Evolutionary conservation across 2,888 invertebrate species (phyloP), one percentile per base, ranked within the genome.

Genomic region (Lepidocyrtinus sp.): DNA sequence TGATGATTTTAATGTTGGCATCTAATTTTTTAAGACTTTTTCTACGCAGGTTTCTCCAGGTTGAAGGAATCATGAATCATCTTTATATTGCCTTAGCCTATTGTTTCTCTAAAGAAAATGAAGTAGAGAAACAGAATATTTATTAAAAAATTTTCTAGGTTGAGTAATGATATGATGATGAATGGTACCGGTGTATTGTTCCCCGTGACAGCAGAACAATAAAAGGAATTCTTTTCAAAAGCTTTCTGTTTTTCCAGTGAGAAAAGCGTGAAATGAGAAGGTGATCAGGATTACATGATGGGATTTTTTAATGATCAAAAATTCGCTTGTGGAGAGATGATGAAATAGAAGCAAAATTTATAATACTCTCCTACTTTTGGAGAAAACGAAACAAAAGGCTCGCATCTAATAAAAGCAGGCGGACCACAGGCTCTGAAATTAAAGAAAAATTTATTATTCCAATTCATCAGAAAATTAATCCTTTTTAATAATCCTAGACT

Each of bases 261-360:
- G 55, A 71, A 19, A 59, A 62, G 71, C 71, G 72, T 72, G 72
- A 72, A 72, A 72, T 63, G 64, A 72, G 72, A 64, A 72, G 64
- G 45, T 71, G 61, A 62, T 50, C 36, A 36, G 5, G 36, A 36
- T 36, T 50, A 50, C 50, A 50, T n/a, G 50, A 50, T 50, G 17
- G 2, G 50, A 50, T 2, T 50, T 50, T n/a, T 50, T 7, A 50
- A 25, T n/a, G 45, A 64, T n/a, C 26, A 64, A 27, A 64, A 17
- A 17, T 19, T 64, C 17, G 15, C 5, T 26, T 22, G 12, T 9
- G 2, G 7, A 25, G 24, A 12, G 24, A 64, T 64, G 27, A 64
- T 64, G 64, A 27, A 50, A 50, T n/a, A 50, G 50, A 50, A 50
- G 17, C 17, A 50, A 2, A 50, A 50, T 50, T 50, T 50, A 50